phyloP scores from a whole-genome alignment of 2,888 invertebrate genomes.

The Rhingia campestris region DNA sequence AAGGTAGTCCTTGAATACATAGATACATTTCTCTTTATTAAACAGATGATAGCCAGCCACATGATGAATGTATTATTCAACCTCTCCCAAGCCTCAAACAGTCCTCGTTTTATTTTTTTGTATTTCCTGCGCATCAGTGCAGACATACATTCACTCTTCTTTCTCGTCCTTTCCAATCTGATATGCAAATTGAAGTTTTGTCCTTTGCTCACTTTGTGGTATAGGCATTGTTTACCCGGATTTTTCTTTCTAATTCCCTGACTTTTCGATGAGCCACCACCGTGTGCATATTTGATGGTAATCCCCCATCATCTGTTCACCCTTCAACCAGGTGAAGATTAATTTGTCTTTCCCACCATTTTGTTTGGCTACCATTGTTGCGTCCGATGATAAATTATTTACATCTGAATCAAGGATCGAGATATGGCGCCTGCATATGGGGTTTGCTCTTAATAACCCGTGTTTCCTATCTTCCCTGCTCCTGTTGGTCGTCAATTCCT shows the following conservation, averaged over 20 bases:
- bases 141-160: no score
- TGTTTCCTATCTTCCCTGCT: background rate
- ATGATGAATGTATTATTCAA: no score
- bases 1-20: no score
- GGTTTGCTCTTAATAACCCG: background rate
- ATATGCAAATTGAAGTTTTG: conserved; percentile 8
- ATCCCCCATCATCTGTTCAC: background rate
- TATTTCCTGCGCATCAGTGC: no score
- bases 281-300: background rate
- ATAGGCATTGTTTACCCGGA: background rate
- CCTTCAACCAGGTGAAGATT: background rate
- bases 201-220: background rate
- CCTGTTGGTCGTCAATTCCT: background rate
- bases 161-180: background rate
- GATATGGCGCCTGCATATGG: background rate
- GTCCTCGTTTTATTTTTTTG: no score
- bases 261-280: background rate
- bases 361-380: background rate
- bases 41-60: no score
- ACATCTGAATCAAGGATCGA: background rate
- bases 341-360: background rate
- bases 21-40: no score
- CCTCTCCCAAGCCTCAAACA: no score
- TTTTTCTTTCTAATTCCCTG: background rate
- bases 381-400: conserved; percentile 1